phyloP scores from a whole-genome alignment of 2,888 invertebrate genomes.

The Chalcis sispes region DNA sequence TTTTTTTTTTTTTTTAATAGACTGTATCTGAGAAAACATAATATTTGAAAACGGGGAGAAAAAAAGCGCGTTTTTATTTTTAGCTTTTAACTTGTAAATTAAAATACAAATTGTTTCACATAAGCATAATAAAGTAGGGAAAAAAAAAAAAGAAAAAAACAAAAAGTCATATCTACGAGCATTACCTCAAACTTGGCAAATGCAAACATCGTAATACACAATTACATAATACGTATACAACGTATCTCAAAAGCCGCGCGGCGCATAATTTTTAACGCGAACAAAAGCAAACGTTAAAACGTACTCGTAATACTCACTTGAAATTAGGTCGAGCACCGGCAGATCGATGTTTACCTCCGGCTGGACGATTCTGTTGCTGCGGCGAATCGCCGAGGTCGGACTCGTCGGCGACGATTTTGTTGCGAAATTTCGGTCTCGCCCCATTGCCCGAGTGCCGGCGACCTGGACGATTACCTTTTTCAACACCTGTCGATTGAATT shows the following conservation, averaged over 20 bases:
- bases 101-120: too few relatives aligned
- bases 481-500: slow-evolving; percentile 57
- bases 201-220: too few relatives aligned
- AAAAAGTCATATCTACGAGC: too few relatives aligned
- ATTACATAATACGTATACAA: too few relatives aligned
- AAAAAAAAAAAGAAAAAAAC: too few relatives aligned
- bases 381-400: slow-evolving; percentile 61
- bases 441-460: slow-evolving; percentile 65
- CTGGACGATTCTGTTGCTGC: slow-evolving; percentile 56
- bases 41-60: too few relatives aligned
- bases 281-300: slow-evolving; percentile 58
- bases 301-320: slow-evolving; percentile 76
- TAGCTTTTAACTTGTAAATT: too few relatives aligned
- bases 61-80: too few relatives aligned
- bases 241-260: slow-evolving; percentile 20
- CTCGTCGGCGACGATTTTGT: slow-evolving; percentile 70
- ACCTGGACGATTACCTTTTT: slow-evolving; percentile 64
- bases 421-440: slow-evolving; percentile 71
- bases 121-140: too few relatives aligned
- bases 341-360: slow-evolving; percentile 69
- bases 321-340: slow-evolving; percentile 73
- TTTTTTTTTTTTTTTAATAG: too few relatives aligned
- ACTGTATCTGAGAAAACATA: too few relatives aligned
- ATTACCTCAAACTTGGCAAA: too few relatives aligned
- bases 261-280: not conserved